Evolutionary conservation across 2,113 vertebrate species (phyloP).

Genomic region (Zosterops japonicus): DNA sequence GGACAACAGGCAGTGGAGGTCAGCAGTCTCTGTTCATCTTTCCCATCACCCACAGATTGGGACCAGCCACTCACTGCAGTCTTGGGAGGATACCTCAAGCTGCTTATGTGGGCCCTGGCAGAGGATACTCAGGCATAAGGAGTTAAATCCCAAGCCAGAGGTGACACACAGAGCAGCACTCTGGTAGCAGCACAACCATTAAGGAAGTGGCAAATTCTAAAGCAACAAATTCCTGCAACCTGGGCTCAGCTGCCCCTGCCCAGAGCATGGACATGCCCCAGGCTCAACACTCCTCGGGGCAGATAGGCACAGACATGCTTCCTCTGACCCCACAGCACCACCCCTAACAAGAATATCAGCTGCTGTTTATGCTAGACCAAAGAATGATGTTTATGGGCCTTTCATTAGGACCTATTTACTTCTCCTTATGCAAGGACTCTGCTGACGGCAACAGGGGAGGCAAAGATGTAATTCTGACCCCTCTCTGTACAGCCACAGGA

Average conservation of each 20-base stretch:
- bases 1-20: neutral
- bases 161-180: neutral
- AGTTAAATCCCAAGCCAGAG: neutral
- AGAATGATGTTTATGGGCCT: neutral
- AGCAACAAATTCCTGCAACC: neutral
- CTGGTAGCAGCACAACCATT: rapidly evolving
- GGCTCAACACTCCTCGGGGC: rapidly evolving
- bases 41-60: neutral
- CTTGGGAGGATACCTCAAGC: neutral
- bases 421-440: neutral
- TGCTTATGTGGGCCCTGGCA: neutral
- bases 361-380: neutral
- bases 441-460: rapidly evolving
- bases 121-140: neutral
- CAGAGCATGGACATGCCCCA: neutral
- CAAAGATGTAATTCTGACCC: neutral
- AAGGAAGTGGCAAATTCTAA: neutral
- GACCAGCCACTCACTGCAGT: neutral
- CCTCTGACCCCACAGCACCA: neutral
- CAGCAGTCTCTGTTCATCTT: neutral
- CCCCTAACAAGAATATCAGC: neutral
- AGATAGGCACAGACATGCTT: neutral
- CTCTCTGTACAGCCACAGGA: neutral
- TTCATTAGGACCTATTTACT: neutral
- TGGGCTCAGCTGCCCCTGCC: neutral